phyloP scores from a whole-genome alignment of 2,113 vertebrate genomes.

The Archilochus colubris region DNA sequence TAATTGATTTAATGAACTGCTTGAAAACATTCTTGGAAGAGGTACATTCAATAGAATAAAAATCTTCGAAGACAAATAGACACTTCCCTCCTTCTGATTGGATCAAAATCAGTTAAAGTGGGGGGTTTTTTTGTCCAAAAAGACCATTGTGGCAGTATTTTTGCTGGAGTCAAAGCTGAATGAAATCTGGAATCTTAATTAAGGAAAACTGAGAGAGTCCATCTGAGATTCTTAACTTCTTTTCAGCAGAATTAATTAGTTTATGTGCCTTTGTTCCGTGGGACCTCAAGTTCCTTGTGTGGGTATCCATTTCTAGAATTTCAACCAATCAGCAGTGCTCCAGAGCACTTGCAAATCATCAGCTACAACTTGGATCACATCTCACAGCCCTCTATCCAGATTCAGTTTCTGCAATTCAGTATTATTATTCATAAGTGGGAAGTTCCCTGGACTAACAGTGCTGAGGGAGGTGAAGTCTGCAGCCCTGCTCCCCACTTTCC shows the following conservation, averaged over 20 bases:
- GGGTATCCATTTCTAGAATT: neutral
- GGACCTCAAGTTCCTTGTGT: neutral
- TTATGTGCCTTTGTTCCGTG: neutral
- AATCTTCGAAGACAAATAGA: neutral
- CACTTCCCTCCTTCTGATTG: neutral
- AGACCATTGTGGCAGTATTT: neutral
- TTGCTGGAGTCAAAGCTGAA: neutral
- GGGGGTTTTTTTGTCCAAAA: neutral
- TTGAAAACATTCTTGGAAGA: neutral
- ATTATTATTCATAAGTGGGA: neutral
- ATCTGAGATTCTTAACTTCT: neutral
- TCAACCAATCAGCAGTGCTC: neutral
- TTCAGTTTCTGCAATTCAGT: neutral
- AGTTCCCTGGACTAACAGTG: neutral
- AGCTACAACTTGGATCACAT: neutral
- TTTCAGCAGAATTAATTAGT: neutral
- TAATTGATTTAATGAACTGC: neutral
- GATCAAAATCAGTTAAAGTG: neutral
- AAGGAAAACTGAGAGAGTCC: neutral
- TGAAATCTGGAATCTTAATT: neutral
- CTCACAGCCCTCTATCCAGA: no score
- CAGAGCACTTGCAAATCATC: neutral
- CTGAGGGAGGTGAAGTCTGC: neutral
- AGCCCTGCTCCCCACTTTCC: neutral
- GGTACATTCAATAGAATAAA: neutral